phyloP scores from a whole-genome alignment of 2,888 invertebrate species.

The Thymelicus sylvestris region DNA sequence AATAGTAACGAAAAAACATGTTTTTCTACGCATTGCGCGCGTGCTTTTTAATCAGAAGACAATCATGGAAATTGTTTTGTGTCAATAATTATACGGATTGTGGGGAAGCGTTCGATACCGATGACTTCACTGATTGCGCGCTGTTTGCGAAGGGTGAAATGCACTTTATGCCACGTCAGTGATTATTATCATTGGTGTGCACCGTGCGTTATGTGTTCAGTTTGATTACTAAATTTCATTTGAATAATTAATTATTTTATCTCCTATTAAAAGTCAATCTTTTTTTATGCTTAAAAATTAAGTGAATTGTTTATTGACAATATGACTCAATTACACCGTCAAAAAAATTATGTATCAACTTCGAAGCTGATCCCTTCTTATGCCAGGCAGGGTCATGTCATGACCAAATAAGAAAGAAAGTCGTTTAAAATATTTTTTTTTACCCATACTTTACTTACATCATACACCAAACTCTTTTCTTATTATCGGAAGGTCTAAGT shows the following conservation, averaged over 20 bases:
- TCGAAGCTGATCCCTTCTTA: too few relatives aligned
- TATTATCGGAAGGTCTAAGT: too few relatives aligned
- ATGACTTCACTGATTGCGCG: conserved; percentile 64
- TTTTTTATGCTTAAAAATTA: neutral
- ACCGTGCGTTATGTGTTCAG: conserved; percentile 19
- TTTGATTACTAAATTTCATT: conserved; percentile 21
- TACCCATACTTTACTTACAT: too few relatives aligned
- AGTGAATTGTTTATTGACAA: too few relatives aligned
- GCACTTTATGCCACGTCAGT: conserved; percentile 36
- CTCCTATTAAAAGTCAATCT: neutral
- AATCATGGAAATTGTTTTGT: conserved; percentile 68
- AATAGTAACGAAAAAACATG: conserved; percentile 66
- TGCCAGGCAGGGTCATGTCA: too few relatives aligned
- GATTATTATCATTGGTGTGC: conserved; percentile 23
- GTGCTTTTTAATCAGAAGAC: conserved; percentile 69
- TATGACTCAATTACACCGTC: too few relatives aligned
- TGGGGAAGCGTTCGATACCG: conserved; percentile 55
- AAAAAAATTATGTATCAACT: too few relatives aligned
- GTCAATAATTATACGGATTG: conserved; percentile 69
- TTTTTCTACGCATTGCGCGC: conserved; percentile 64
- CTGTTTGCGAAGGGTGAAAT: conserved; percentile 51
- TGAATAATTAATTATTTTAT: conserved; percentile 3
- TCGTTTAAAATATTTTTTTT: too few relatives aligned
- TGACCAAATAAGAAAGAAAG: too few relatives aligned
- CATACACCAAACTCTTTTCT: too few relatives aligned